Percentiles rank a stretch among this genome's conserved stretches.
Evolutionary conservation across 2,888 invertebrate species (phyloP).

Genomic region (Aleiodes testaceus): DNA sequence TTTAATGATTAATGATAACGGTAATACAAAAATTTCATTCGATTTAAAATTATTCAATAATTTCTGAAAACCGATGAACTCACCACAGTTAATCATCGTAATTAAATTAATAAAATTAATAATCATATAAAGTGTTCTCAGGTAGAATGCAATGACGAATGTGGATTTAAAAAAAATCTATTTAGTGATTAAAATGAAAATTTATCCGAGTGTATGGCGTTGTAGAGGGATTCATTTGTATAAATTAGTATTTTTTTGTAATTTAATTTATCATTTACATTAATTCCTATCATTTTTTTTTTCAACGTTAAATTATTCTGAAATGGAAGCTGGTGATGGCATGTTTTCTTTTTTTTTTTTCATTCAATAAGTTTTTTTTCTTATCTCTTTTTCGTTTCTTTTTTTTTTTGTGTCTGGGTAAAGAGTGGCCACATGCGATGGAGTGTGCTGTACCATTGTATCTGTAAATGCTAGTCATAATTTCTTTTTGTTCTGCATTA

Average conservation of each 20-base stretch:
- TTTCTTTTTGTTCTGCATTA: conserved; percentile 50
- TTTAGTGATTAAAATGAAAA: conserved; percentile 20
- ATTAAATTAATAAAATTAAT: neutral
- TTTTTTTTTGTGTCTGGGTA: neutral
- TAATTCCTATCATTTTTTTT: conserved; percentile 29
- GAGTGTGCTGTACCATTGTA: conserved; percentile 46
- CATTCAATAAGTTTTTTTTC: neutral
- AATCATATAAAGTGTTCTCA: conserved; percentile 29
- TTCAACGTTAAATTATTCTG: conserved; percentile 49
- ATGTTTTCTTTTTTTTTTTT: conserved; percentile 17
- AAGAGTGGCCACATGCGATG: conserved; percentile 24
- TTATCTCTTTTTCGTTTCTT: neutral
- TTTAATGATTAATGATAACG: conserved; percentile 27
- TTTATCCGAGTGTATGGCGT: conserved; percentile 31
- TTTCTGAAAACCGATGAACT: neutral
- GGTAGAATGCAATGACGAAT: conserved; percentile 24
- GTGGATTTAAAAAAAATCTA: conserved; percentile 16
- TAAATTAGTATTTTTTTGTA: conserved; percentile 49
- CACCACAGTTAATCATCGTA: neutral
- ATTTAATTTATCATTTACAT: conserved; percentile 50
- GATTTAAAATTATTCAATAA: conserved; percentile 7
- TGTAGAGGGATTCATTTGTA: conserved; percentile 39
- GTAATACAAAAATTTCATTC: conserved; percentile 15
- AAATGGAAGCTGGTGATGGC: conserved; percentile 37
- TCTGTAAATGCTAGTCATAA: conserved; percentile 69